Evolutionary conservation across 2,797 vertebrate genomes (phyloP), one percentile per base, ranked within the genome.

Genomic region (Bovichtus variegatus): DNA sequence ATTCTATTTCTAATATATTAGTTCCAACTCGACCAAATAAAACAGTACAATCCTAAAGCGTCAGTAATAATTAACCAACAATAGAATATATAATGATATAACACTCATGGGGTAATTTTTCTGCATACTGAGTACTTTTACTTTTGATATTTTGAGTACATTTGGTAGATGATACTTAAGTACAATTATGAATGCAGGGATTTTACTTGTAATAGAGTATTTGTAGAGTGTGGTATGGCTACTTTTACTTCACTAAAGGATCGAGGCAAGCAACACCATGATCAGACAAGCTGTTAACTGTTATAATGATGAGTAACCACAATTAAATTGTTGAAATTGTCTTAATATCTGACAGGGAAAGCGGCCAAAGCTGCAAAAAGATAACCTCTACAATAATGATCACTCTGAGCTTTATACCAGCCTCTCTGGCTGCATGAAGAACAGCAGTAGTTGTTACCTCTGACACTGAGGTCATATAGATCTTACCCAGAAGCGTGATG

Each of bases 401-500:
- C 4, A 38, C 25, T 41, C 36, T 19, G 21, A 67, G 36, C 19
- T 55, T 43, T 13, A 9, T 1, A 34, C 43, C 15, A 25, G 44
- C 25, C 23, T 66, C 12, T 58, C 9, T 27, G 41, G 43, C 49
- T 29, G 23, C 1, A 38, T 12, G 12, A 51, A n/a, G 11, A 40
- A 31, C n/a, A 53, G 25, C 11, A 25, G 27, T 2, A 2, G 5
- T 8, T 49, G 23, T 38, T 21, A 36, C n/a, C 34, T 54, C 23
- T 70, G 76, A 72, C 51, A 46, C 51, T 15, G 61, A 70, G 71
- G 75, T 76, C n/a, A 27, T 3, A 3, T 0, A 11, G 34, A 12
- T 77, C 92, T 94, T 96, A 99, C 98, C 97, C 61, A 99, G 91
- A 2, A 99, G 90, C 0, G 97, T 98, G 81, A 98, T 83, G 70